Conservation (phyloP, 2,888 invertebrate species). For the Coronaproctus castanopsis region DNA sequence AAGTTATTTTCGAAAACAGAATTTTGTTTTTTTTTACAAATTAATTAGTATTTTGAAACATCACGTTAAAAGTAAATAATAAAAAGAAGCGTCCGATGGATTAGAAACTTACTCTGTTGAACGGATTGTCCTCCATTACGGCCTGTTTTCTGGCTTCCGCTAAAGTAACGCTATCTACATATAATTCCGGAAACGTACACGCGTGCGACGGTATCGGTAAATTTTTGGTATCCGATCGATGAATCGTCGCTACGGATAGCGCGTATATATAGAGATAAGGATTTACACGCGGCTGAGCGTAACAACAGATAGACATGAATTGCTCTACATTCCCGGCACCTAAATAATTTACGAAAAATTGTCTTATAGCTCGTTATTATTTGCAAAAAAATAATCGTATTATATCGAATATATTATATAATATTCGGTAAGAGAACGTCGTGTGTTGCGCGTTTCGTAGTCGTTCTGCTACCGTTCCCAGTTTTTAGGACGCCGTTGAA, state of each 20-base stretch:
- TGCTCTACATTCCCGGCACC: slow-evolving; percentile 50
- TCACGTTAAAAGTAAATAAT: slow-evolving; percentile 37
- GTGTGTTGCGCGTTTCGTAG: too few species aligned
- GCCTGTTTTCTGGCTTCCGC: slow-evolving; percentile 44
- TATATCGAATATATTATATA: too few species aligned
- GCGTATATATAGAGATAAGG: slow-evolving; percentile 62
- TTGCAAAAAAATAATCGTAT: too few species aligned
- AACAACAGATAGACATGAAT: slow-evolving; percentile 46
- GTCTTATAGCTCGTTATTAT: too few species aligned
- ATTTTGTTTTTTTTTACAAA: too few species aligned
- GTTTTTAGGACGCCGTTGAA: too few species aligned
- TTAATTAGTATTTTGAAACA: slow-evolving; percentile 53
- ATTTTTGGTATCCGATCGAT: slow-evolving; percentile 47
- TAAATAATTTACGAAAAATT: too few species aligned
- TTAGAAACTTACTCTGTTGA: too few species aligned
- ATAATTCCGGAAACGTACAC: slow-evolving; percentile 63
- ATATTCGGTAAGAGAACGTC: too few species aligned
- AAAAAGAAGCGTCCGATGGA: background rate
- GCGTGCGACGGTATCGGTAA: slow-evolving; percentile 49
- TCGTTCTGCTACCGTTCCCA: too few species aligned
- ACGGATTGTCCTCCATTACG: too few species aligned
- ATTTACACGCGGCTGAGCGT: slow-evolving; percentile 50
- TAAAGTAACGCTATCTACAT: slow-evolving; percentile 52
- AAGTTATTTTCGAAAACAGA: too few species aligned
- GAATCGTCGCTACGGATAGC: slow-evolving; percentile 51